Base-by-base conservation (phyloP, 2,888 invertebrate genomes). In the Bombyx huttoni region DNA sequence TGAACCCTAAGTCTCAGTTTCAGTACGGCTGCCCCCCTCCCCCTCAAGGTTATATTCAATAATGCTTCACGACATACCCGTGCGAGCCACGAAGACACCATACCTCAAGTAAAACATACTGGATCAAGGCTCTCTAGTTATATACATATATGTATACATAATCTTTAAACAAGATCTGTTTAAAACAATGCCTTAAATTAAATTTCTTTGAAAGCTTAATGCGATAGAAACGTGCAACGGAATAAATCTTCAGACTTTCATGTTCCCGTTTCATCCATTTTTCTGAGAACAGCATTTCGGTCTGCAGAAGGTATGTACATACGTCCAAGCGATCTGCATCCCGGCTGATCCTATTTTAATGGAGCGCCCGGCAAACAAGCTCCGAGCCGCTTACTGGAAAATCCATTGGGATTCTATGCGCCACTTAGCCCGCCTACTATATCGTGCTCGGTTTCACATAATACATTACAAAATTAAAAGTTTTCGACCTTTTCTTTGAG, bases 321-420 rank as follows among this genome's bases (percentile, higher is more conserved):
- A 68, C 67, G 81, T 81, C 84, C 86, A 73, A 70, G 75, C 81
- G 81, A 87, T 88, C 84, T 88, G 86, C 87, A 87, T 87, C 82
- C 77, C 70, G 69, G 68, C 81, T 87, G 88, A 88, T 87, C 88
- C 88, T 74, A 86, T 87, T 88, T 88, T 88, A 88, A 88, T 88
- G 86, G 87, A 88, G 81, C 84, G 81, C 83, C 81, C 79, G 81
- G 87, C 86, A 87, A 87, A 87, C 86, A 87, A 81, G 84, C 84
- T 82, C 75, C 73, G 75, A 79, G 78, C 80, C 78, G 87, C 87
- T 86, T 86, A 83, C 82, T 68, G 77, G 75, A 73, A 87, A 88
- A 88, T 86, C 85, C 86, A 70, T 71, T 64, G 73, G 73, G 79
- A 84, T 83, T 81, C 81, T 63, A 68, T 81, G 77, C 80, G 70